Evolutionary conservation across 2,888 invertebrate genomes (phyloP), one percentile per base, ranked within the genome.

Genomic region (Acrobasis consociella): DNA sequence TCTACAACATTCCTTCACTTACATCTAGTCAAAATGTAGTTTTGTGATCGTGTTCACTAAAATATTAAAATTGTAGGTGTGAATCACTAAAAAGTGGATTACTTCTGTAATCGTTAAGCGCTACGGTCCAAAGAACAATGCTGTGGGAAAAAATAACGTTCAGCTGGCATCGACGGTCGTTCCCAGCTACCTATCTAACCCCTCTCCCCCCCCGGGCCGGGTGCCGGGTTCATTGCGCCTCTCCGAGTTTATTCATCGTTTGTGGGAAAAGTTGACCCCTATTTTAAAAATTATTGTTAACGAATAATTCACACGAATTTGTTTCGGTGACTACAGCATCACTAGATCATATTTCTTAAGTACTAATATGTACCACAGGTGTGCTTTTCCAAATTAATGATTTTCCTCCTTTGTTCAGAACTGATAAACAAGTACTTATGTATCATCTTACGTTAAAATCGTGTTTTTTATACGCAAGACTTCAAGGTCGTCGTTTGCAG

Each of bases 81-180:
- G 73, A 80, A 81, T 77, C 72, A 58, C 70, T 68, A 77, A 82
- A 82, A 84, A 80, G 76, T 85, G 79, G 67, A 78, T 81, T 75
- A 78, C 74, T 79, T 75, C 66, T 70, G 68, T 77, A 77, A 82
- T 83, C 80, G 82, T 85, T 82, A 78, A 76, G 78, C 81, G 90
- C 81, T 82, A 89, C 91, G 91, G 91, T 90, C 89, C 86, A 88
- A 90, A 87, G 91, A 89, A 91, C 91, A 91, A 91, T 91, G 92
- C 91, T 93, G 93, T 93, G 93, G 93, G 93, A 93, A 93, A 93
- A 93, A 93, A 91, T 93, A 93, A 93, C 93, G 93, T 93, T 89
- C 93, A 92, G 91, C 92, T 91, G 91, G 89, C 90, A 89, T 89
- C 89, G 89, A 79, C 90, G 85, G 85, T 89, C 91, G 91, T 91